A percentile compares a stretch with the other conserved stretches of the same genome.
Evolutionary conservation across 2,113 vertebrate species (phyloP).

Genomic region (Manacus vitellinus): DNA sequence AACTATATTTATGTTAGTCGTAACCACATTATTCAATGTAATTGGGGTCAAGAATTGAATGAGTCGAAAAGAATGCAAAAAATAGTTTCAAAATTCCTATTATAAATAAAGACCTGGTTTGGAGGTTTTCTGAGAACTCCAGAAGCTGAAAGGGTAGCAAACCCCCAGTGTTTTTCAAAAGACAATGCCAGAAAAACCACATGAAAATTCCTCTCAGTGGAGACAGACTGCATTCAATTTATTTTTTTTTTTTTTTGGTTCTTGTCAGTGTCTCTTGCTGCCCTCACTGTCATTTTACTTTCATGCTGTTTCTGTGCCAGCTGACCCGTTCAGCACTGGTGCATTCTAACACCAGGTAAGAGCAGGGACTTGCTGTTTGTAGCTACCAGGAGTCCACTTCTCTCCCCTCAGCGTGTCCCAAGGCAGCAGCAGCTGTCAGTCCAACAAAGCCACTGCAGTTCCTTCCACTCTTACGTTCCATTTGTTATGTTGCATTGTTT

Average conservation of each 20-base stretch:
- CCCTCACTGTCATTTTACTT: not conserved
- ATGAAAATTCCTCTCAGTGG: slow-evolving; percentile 26
- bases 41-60: slow-evolving; percentile 52
- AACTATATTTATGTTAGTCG: slow-evolving; percentile 47
- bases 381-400: not conserved
- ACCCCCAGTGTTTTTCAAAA: slow-evolving; percentile 40
- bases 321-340: not conserved
- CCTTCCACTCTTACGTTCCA: not conserved
- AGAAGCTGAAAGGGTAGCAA: slow-evolving; percentile 58
- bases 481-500: not conserved
- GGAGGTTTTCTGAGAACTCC: slow-evolving; percentile 59
- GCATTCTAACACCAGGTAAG: not conserved
- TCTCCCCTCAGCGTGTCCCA: not conserved
- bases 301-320: not conserved
- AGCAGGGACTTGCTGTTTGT: not conserved
- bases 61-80: slow-evolving; percentile 48
- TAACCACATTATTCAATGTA: slow-evolving; percentile 43
- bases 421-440: not conserved
- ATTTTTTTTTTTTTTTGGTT: not conserved
- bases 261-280: not conserved
- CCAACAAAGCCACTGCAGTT: not conserved
- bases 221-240: not conserved
- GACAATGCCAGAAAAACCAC: slow-evolving; percentile 46
- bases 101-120: slow-evolving; percentile 62
- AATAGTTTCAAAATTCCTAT: slow-evolving; percentile 58